Percentiles rank a stretch among this genome's conserved stretches.
Evolutionary conservation across 2,113 vertebrate species (phyloP).

Genomic region (Halichoeres trimaculatus): DNA sequence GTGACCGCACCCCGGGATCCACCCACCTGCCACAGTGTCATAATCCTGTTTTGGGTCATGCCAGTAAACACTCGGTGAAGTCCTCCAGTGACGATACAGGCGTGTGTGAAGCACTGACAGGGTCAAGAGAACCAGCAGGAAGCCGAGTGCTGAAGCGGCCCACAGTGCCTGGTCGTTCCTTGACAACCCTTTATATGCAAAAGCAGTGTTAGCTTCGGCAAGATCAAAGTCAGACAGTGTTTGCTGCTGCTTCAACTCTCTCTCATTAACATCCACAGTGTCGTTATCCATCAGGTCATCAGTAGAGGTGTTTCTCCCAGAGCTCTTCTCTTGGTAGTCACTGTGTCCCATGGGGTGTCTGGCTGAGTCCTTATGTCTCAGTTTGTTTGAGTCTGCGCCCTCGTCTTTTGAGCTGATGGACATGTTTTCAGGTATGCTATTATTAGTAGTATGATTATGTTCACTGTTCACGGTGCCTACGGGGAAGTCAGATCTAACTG

Average conservation of each 20-base stretch:
- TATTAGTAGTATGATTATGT: background rate
- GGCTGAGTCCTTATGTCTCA: background rate
- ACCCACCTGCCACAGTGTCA: constrained; percentile 81
- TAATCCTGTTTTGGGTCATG: constrained; percentile 77
- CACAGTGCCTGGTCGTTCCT: constrained; percentile 88
- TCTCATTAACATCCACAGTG: constrained; percentile 41
- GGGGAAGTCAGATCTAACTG: background rate
- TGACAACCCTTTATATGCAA: constrained; percentile 34
- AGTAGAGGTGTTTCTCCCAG: background rate
- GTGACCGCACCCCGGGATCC: no score
- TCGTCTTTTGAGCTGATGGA: background rate
- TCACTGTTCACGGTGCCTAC: constrained; percentile 1
- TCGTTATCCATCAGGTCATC: background rate
- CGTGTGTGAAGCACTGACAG: constrained; percentile 83
- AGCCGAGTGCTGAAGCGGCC: constrained; percentile 89
- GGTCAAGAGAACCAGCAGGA: constrained; percentile 87
- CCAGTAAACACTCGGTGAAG: constrained; percentile 89
- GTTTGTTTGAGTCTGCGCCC: background rate
- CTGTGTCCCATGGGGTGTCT: constrained; percentile 1
- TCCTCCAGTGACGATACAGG: constrained; percentile 86
- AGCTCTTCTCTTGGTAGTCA: background rate
- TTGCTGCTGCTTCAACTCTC: constrained; percentile 22
- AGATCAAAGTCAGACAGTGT: background rate
- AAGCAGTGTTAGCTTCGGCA: background rate
- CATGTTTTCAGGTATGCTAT: background rate